These are phyloP conservation scores for Leguminivora glycinivorella DNA, from an alignment of 1,140 invertebrate genomes.

Conservation along the genomic window DNA sequence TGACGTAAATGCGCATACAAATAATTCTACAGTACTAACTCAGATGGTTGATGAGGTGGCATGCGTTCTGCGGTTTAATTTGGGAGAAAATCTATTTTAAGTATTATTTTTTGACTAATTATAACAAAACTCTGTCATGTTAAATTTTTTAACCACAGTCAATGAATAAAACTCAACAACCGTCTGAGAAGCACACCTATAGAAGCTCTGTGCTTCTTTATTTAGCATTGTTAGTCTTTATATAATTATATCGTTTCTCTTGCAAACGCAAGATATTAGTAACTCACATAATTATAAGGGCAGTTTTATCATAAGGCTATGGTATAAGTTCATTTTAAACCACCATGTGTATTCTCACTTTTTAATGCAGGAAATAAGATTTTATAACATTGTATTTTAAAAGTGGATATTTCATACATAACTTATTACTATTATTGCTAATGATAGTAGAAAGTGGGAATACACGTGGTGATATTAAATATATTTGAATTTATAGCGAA, in stretches of 20 bases:
- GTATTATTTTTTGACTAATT: no score
- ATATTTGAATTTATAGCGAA: constrained; percentile 1
- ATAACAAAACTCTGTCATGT: no score
- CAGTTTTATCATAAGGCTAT: constrained; percentile 1
- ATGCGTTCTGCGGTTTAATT: no score
- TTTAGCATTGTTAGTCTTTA: neutral
- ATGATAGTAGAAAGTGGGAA: neutral
- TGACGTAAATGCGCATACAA: no score
- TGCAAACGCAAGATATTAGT: neutral
- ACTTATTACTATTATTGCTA: constrained; percentile 7
- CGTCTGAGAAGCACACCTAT: neutral
- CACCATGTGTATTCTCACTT: neutral
- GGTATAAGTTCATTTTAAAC: neutral
- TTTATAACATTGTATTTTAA: neutral
- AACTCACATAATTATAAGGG: neutral
- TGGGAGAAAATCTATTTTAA: no score
- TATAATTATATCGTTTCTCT: neutral
- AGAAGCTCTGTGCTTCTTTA: neutral
- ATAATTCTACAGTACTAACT: no score
- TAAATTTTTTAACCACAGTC: no score
- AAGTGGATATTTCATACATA: neutral
- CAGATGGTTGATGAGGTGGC: no score
- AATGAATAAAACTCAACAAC: neutral
- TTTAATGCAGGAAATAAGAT: neutral
- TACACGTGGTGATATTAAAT: neutral